Evolutionary conservation across 2,888 invertebrate genomes (phyloP).

Genomic region (Lasioglossum vierecki): DNA sequence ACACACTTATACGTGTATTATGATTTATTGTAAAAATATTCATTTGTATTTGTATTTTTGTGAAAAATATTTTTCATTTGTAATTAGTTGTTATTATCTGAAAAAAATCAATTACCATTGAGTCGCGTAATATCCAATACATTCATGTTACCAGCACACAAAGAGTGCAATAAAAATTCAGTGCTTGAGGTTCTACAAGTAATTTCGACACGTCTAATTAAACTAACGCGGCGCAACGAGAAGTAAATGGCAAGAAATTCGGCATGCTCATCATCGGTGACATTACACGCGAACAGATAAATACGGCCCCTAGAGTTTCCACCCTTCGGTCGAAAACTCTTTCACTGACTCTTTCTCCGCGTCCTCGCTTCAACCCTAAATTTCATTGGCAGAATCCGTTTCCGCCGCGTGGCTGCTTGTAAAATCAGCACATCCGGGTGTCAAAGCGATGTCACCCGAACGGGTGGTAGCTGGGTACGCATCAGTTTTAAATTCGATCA

Average conservation of each 20-base stretch:
- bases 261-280: constrained; percentile 54
- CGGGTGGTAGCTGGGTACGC: constrained; percentile 70
- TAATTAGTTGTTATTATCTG: background rate
- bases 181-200: background rate
- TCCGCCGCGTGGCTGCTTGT: constrained; percentile 83
- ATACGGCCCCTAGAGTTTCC: constrained; percentile 43
- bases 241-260: constrained; percentile 41
- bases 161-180: background rate
- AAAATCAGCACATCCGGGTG: constrained; percentile 84
- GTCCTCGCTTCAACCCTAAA: constrained; percentile 76
- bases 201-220: constrained; percentile 28
- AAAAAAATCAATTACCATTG: background rate
- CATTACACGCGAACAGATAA: constrained; percentile 43
- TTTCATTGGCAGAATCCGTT: constrained; percentile 83
- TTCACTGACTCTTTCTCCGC: constrained; percentile 28
- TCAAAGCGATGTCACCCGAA: constrained; percentile 82
- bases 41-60: too few species aligned
- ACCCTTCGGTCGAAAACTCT: constrained; percentile 29
- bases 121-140: background rate
- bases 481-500: constrained; percentile 84
- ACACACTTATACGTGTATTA: too few species aligned
- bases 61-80: too few species aligned
- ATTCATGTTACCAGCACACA: background rate
- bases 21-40: too few species aligned
- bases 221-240: background rate